Evolutionary conservation across 2,113 vertebrate genomes (phyloP).

Genomic region (Pleuronectes platessa): DNA sequence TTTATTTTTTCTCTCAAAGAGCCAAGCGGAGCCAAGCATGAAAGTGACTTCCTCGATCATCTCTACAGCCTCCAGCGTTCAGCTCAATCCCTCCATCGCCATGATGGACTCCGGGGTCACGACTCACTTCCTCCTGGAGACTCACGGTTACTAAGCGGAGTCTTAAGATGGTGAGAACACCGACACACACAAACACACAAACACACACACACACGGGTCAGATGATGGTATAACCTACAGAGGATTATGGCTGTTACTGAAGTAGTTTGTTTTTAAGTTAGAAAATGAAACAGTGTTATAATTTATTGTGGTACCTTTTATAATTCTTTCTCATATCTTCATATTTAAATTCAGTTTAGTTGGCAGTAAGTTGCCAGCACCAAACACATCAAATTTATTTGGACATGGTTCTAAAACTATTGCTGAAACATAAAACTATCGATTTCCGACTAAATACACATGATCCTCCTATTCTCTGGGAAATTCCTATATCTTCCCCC

Average conservation of each 20-base stretch:
- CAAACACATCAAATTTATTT: too few species aligned
- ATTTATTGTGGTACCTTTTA: too few species aligned
- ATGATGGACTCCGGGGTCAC: conserved; percentile 62
- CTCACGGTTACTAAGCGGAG: conserved; percentile 27
- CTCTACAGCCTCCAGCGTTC: conserved; percentile 50
- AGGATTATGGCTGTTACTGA: neutral
- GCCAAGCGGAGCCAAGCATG: conserved; percentile 56
- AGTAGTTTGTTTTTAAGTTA: neutral
- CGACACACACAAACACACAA: conserved; percentile 19
- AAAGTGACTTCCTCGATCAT: conserved; percentile 67
- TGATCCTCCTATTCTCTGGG: too few species aligned
- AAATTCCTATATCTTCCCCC: too few species aligned
- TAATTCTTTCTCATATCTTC: neutral
- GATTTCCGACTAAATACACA: too few species aligned
- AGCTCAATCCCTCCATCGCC: conserved; percentile 50
- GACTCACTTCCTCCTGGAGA: conserved; percentile 63
- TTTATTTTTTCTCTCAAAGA: neutral
- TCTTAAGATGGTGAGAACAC: conserved; percentile 37
- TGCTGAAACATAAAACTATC: too few species aligned
- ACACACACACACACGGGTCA: neutral
- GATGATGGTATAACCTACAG: too few species aligned
- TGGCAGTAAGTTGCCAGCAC: too few species aligned
- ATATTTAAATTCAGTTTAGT: too few species aligned
- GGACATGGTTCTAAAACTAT: too few species aligned
- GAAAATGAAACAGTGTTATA: neutral